Conservation (phyloP, 2,113 vertebrate species). For the Grus americana region DNA sequence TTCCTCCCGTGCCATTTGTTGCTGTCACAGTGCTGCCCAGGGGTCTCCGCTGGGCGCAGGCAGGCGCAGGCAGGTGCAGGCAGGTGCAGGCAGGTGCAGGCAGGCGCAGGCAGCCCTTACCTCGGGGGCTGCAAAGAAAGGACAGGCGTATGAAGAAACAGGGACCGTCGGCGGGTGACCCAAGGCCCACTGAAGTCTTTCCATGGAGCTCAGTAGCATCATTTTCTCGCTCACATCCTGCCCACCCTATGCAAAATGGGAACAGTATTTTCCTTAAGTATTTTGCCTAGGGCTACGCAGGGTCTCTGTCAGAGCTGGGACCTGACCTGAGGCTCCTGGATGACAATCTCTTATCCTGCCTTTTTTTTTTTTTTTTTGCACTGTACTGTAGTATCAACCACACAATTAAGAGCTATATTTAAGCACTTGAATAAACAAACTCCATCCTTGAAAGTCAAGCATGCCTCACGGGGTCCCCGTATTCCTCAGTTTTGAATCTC, state of each 20-base stretch:
- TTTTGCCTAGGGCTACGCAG: neutral
- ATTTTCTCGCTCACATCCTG: neutral
- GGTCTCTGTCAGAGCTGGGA: neutral
- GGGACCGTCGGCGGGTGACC: neutral
- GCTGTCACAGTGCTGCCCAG: neutral
- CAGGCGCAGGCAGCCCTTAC: neutral
- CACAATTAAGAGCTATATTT: neutral
- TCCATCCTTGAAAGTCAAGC: neutral
- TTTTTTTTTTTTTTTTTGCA: too few species aligned
- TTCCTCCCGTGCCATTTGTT: accelerated
- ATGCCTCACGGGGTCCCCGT: neutral
- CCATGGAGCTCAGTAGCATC: neutral
- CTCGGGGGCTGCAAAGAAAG: neutral
- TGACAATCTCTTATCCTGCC: neutral
- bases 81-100: neutral
- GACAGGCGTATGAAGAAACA: accelerated
- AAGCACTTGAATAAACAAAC: neutral
- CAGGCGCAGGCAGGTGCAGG: neutral
- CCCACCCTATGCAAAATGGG: neutral
- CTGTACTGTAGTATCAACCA: neutral
- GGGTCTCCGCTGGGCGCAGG: neutral
- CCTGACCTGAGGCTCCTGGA: neutral
- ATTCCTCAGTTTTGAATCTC: neutral
- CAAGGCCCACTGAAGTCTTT: neutral
- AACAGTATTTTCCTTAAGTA: neutral